Evolutionary conservation across 2,888 invertebrate genomes (phyloP), one percentile per base, ranked within the genome.

Genomic region (Apodemia zela): DNA sequence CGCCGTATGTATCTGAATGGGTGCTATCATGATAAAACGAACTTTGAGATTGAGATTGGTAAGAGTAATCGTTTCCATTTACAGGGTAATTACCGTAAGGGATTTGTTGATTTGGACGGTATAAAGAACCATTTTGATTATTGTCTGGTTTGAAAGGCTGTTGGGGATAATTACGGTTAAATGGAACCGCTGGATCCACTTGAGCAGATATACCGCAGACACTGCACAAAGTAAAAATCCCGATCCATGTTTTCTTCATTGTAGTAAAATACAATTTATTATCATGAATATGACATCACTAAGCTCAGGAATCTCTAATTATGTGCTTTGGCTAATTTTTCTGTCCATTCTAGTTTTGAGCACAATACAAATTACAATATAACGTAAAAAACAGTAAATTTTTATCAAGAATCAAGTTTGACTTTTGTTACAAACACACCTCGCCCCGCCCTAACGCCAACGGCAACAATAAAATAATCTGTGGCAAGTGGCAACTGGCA

Each of bases 41-140:
- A 71, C 89, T 90, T 70, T 90, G 91, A 2, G 81, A 74, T 70
- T 90, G 91, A 2, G 81, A 74, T 45, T 77, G 72, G 62, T 75
- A 78, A 61, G 75, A 77, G 68, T 81, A 87, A 47, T 89, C 87
- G 70, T 86, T 87, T 33, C 68, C 71, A 69, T 85, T 89, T 15
- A 89, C 84, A 18, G 89, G 82, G 66, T 85, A 87, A 70, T 87
- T 87, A 15, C 90, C 90, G 72, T 87, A 90, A 49, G 90, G 88
- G 67, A 84, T 73, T 75, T 88, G 88, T 61, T 77, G 65, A 67
- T 85, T 87, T 29, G 81, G 79, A 65, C 86, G 82, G 67, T 89
- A 88, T 29, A 67, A 69, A 18, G 84, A 76, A 42, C 75, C 78
- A 74, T 87, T 90, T 67, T 74, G 79, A 62, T 69, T 42, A 42